Evolutionary conservation across 1,140 invertebrate genomes (phyloP).

Genomic region (Lithobius niger): DNA sequence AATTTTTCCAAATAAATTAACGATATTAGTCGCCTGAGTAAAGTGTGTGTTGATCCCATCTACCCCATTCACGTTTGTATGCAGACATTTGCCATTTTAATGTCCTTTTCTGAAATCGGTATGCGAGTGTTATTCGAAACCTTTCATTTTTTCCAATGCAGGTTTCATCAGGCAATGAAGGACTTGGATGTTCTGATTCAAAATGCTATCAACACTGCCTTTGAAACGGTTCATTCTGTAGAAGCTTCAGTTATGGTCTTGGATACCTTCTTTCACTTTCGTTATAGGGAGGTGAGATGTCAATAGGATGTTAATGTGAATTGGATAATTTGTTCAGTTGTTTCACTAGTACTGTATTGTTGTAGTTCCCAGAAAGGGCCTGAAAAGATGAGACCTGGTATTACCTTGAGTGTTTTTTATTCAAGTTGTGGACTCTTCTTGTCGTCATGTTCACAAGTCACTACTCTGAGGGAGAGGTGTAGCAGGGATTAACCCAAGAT

Average conservation of each 20-base stretch:
- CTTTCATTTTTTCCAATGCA: no score
- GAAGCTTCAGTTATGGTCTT: conserved; percentile 34
- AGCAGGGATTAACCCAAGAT: no score
- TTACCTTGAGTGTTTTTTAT: neutral
- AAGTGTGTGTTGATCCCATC: no score
- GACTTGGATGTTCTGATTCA: conserved; percentile 37
- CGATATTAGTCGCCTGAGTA: no score
- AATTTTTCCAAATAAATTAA: neutral
- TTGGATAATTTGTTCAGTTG: neutral
- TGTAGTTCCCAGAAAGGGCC: neutral
- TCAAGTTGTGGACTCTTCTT: neutral
- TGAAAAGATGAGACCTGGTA: neutral
- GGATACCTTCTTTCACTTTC: conserved; percentile 35
- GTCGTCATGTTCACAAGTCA: neutral
- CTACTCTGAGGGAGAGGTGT: neutral
- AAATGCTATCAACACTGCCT: conserved; percentile 33
- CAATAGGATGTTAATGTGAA: neutral
- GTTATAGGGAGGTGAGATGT: conserved; percentile 28
- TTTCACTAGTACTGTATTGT: neutral
- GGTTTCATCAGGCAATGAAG: conserved; percentile 33
- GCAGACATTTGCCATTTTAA: no score
- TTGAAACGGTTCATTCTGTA: conserved; percentile 35
- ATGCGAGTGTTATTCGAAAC: no score
- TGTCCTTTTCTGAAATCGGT: no score
- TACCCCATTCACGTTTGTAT: no score